These are phyloP conservation scores for Eilema depressum DNA, from an alignment of 2,888 invertebrate genomes.

Conservation along the genomic window DNA sequence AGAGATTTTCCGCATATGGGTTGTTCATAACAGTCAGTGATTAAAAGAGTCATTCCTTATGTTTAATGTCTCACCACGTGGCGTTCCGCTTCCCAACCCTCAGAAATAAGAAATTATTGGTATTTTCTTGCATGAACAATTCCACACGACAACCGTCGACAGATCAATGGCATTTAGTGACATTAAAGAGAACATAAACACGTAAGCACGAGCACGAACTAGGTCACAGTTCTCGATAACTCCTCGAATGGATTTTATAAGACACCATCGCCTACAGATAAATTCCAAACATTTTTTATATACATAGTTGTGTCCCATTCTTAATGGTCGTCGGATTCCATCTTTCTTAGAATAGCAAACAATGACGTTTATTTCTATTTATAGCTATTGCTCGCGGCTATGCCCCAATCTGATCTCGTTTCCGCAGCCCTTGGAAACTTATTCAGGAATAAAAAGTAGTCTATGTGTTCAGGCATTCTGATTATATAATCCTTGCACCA, in stretches of 20 bases:
- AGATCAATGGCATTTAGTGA: slow-evolving; percentile 16
- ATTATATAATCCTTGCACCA: no score
- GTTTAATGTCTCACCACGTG: neutral
- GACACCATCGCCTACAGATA: slow-evolving; percentile 9
- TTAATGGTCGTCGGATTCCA: slow-evolving; percentile 37
- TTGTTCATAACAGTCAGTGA: neutral
- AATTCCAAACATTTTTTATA: slow-evolving; percentile 23
- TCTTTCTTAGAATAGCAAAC: slow-evolving; percentile 34
- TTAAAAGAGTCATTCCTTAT: neutral
- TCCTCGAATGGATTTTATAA: slow-evolving; percentile 11
- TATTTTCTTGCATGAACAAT: neutral
- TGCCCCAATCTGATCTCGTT: no score
- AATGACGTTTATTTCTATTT: neutral
- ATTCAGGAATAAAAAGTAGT: no score
- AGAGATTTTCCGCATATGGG: neutral
- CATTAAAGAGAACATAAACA: slow-evolving; percentile 14
- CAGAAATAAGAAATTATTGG: neutral
- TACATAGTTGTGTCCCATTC: neutral
- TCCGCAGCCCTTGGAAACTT: no score
- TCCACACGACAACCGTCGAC: neutral
- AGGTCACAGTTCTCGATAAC: slow-evolving; percentile 20
- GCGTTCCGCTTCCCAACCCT: neutral
- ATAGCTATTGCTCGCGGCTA: neutral
- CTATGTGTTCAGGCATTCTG: no score
- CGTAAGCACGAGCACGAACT: slow-evolving; percentile 15